Conservation (phyloP, 1,140 invertebrate genomes). For the Drosophila gunungcola region DNA sequence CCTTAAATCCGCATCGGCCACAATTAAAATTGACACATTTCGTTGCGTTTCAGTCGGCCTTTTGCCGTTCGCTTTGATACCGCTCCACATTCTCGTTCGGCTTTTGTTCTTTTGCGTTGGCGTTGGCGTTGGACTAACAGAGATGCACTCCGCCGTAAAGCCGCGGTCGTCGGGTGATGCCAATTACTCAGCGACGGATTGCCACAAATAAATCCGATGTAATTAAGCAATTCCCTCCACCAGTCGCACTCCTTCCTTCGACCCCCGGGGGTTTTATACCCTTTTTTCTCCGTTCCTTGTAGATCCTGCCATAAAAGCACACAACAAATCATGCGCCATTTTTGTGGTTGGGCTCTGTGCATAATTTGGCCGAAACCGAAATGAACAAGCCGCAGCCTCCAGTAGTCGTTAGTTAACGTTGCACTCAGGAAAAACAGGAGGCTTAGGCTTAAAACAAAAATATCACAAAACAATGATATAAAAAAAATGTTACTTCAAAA, state of each 20-base stretch:
- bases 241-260: background rate
- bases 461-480: too few species aligned
- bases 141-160: slow-evolving; percentile 8
- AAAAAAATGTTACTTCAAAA: too few species aligned
- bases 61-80: slow-evolving; percentile 51
- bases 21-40: slow-evolving; percentile 84
- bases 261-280: slow-evolving; percentile 10
- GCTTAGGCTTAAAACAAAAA: too few species aligned
- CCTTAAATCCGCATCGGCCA: slow-evolving; percentile 77
- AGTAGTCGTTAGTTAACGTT: slow-evolving; percentile 50
- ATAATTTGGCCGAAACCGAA: slow-evolving; percentile 62
- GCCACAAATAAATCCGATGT: slow-evolving; percentile 54
- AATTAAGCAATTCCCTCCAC: slow-evolving; percentile 50
- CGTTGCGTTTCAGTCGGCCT: slow-evolving; percentile 66
- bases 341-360: slow-evolving; percentile 65
- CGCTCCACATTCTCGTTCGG: slow-evolving; percentile 57
- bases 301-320: slow-evolving; percentile 66
- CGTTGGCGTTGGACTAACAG: slow-evolving; percentile 49
- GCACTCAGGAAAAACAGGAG: background rate
- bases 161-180: slow-evolving; percentile 15
- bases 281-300: slow-evolving; percentile 1
- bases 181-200: slow-evolving; percentile 54
- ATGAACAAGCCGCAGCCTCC: slow-evolving; percentile 20
- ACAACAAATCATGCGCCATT: slow-evolving; percentile 80
- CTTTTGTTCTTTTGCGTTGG: slow-evolving; percentile 66